A percentile compares a stretch with the other conserved stretches of the same genome.
Evolutionary conservation across 2,113 vertebrate genomes (phyloP).

Genomic region (Prinia subflava): DNA sequence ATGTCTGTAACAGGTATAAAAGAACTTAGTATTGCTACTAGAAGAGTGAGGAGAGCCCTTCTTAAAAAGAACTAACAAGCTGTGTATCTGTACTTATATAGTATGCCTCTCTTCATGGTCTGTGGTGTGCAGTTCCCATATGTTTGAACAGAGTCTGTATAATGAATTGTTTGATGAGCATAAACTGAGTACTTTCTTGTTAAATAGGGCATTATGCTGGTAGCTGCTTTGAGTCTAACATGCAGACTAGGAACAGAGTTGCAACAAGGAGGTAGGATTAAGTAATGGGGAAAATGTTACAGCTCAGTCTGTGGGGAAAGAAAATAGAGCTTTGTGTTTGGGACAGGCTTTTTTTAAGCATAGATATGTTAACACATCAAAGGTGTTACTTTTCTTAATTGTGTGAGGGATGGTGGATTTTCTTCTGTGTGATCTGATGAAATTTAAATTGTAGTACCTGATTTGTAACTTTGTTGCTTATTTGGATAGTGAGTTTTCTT

Average conservation of each 20-base stretch:
- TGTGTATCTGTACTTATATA: neutral
- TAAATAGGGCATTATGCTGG: neutral
- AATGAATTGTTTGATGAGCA: neutral
- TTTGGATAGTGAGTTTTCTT: neutral
- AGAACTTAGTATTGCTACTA: neutral
- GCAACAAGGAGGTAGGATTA: neutral
- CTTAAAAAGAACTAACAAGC: neutral
- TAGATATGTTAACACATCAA: neutral
- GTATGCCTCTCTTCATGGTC: neutral
- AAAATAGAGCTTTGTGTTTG: neutral
- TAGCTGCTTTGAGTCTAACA: neutral
- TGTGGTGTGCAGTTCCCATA: neutral
- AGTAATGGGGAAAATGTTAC: neutral
- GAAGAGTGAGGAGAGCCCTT: neutral
- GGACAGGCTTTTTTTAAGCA: neutral
- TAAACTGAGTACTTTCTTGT: neutral
- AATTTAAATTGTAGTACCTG: neutral
- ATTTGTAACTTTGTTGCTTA: neutral
- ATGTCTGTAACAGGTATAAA: neutral
- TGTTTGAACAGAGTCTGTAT: neutral
- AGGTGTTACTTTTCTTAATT: neutral
- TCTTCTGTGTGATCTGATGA: neutral
- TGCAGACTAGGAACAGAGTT: neutral
- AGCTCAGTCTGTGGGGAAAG: neutral
- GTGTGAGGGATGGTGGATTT: neutral